Evolutionary conservation across 35 echinoderm and acorn worm genomes (phyloP), one percentile per base, ranked within the genome.

Genomic region (Lytechinus variegatus): DNA sequence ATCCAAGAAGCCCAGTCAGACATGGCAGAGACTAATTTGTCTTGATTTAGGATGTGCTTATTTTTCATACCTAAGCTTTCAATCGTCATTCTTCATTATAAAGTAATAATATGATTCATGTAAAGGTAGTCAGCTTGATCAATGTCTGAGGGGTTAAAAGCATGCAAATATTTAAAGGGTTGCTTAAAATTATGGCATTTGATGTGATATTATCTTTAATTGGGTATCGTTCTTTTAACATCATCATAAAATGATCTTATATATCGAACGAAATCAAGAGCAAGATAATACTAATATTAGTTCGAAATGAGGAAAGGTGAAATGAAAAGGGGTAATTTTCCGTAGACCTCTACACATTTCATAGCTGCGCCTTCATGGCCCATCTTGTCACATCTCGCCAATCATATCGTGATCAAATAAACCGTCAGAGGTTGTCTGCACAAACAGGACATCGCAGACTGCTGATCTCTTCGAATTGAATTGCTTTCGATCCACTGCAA

Each of bases 361-460:
- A 24, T 79, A 24, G 66, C 66, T 79, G 24, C 66, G 66, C 66
- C 66, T 7, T 79, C 19, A n/a, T 79, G 66, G n/a, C 66, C 66
- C n/a, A 79, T 79, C 19, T 19, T 79, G 66, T 79, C 66, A 79
- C 66, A 24, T 79, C 66, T 79, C 16, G 66, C 66, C 66, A 79
- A 79, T 79, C 66, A 79, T 79, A 79, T 79, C 66, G 66, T 79
- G 66, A 79, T 79, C 66, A 79, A 79, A 79, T 79, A 79, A 79
- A 79, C 66, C 66, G 14, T 79, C 66, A 79, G 66, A 79, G n/a
- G 66, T 24, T 79, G 66, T 79, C 66, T 79, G 19, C 4, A 24
- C 66, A 79, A 79, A 79, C 66, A 79, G 66, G 21, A 5, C 66
- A 79, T 79, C 66, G 19, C 66, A 79, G 66, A 79, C 14, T 79